Base-by-base conservation (phyloP, 64 coral and sea anemone genomes). In the Dendrophyllia cribrosa region DNA sequence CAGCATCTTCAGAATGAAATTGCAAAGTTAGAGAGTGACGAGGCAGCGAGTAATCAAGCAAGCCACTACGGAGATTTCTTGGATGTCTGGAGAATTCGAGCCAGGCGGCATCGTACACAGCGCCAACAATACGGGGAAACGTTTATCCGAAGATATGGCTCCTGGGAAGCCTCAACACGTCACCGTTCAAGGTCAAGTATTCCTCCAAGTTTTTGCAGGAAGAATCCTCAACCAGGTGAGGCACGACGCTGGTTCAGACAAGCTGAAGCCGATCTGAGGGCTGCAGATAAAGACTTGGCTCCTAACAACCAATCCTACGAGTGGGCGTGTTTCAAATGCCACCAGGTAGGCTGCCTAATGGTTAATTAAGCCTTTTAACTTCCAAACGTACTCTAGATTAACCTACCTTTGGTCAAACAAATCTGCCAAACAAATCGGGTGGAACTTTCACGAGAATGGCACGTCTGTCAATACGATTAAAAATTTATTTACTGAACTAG, bases 301-400 rank as follows among this genome's bases (percentile, higher is more conserved):
- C 20, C 6, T 55, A 17, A 66, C 15, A 83, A 69, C 9, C 74
- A 74, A 1, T 95, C 75, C 43, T 88, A 76, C 48, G 94, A 95
- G 66, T 95, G 94, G 94, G 94, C 75, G 8, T 95, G 89, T 69
- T 95, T 95, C 75, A 95, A 95, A 21, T 86, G 80, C 4, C 93
- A 95, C 55, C 93, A 95, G 93, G 93, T 95, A 77, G 9, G 24
- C 11, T 52, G 50, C 4, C 21, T 59, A n/a, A 43, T 59, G 34
- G 14, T 10, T 88, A 9, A 13, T 59, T 34, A 65, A 89, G 23
- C 34, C 76, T 34, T 78, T 78, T 59, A 79, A 78, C 52, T 56
- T 56, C 11, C 0, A 56, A 56, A 56, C 11, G 52, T 56, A 34
- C 34, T 34, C 34, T 34, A 34, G 34, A 34, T 34, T 34, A 34